Conservation (phyloP, 2,113 vertebrate genomes). For the Hyaena hyaena region DNA sequence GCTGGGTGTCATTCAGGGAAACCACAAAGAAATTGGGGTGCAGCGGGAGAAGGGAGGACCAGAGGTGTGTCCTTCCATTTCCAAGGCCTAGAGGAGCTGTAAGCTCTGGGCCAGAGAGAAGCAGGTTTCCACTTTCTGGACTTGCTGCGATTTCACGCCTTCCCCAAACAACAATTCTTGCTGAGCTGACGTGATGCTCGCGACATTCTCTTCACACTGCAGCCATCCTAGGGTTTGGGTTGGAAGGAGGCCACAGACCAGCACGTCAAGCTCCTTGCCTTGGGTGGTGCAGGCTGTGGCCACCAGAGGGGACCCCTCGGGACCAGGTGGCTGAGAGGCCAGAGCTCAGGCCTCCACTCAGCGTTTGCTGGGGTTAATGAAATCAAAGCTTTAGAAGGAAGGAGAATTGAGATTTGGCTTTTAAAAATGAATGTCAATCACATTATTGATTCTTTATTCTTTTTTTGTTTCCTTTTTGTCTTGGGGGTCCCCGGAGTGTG, state of each 20-base stretch:
- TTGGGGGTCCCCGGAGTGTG: background rate
- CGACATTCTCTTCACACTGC: background rate
- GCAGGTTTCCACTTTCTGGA: background rate
- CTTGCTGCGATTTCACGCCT: background rate
- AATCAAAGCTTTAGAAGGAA: constrained; percentile 2
- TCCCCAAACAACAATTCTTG: background rate
- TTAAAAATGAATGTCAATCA: constrained; percentile 61
- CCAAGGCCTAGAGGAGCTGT: background rate
- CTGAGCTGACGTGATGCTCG: background rate
- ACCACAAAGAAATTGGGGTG: background rate
- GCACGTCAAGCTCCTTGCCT: background rate
- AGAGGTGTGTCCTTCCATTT: background rate
- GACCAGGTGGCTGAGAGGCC: background rate
- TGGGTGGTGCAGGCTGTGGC: background rate
- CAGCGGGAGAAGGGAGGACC: background rate
- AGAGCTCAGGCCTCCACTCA: background rate
- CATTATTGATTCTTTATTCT: constrained; percentile 20
- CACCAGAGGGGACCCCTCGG: background rate
- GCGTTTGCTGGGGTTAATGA: background rate
- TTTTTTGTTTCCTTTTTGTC: background rate
- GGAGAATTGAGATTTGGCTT: constrained; percentile 44
- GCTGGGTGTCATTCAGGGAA: background rate
- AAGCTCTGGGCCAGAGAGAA: background rate
- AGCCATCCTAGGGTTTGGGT: background rate
- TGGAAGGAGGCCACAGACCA: background rate